phyloP scores from a whole-genome alignment of 1,140 invertebrate species.

The Chionoecetes opilio region DNA sequence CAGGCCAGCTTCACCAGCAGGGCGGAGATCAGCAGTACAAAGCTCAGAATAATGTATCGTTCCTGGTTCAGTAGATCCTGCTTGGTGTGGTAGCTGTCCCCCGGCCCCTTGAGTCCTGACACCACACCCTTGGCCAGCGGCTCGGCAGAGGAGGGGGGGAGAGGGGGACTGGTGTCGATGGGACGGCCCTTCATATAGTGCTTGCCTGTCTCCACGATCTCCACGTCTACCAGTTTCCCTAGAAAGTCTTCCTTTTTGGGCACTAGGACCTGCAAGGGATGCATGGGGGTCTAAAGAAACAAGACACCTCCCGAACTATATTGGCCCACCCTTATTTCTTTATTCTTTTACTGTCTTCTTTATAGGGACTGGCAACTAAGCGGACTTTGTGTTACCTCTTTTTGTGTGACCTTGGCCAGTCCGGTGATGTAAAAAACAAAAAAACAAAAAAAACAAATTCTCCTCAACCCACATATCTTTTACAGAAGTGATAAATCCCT shows the following conservation, averaged over 20 bases:
- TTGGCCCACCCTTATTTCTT: too few relatives aligned
- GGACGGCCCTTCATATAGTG: constrained; percentile 92
- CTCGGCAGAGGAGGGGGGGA: constrained; percentile 63
- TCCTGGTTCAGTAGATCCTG: constrained; percentile 76
- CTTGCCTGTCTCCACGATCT: constrained; percentile 91
- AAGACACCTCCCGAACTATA: too few relatives aligned
- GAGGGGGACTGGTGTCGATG: constrained; percentile 81
- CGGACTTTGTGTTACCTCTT: too few relatives aligned
- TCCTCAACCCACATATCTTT: too few relatives aligned
- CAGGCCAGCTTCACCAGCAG: constrained; percentile 76
- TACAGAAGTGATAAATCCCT: too few relatives aligned
- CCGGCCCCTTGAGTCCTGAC: constrained; percentile 42
- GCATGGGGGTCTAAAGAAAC: too few relatives aligned
- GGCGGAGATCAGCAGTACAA: constrained; percentile 75
- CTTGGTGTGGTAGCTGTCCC: constrained; percentile 28
- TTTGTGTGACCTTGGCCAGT: too few relatives aligned
- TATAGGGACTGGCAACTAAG: too few relatives aligned
- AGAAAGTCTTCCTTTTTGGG: constrained; percentile 90
- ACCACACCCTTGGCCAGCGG: constrained; percentile 70
- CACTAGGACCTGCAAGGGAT: constrained; percentile 88
- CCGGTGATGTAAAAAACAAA: too few relatives aligned
- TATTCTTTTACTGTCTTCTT: too few relatives aligned
- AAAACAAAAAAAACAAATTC: too few relatives aligned
- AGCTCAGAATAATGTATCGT: constrained; percentile 78
- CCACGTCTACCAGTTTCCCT: constrained; percentile 93